Conservation (phyloP, 2,797 vertebrate genomes). For the Thaleichthys pacificus region DNA sequence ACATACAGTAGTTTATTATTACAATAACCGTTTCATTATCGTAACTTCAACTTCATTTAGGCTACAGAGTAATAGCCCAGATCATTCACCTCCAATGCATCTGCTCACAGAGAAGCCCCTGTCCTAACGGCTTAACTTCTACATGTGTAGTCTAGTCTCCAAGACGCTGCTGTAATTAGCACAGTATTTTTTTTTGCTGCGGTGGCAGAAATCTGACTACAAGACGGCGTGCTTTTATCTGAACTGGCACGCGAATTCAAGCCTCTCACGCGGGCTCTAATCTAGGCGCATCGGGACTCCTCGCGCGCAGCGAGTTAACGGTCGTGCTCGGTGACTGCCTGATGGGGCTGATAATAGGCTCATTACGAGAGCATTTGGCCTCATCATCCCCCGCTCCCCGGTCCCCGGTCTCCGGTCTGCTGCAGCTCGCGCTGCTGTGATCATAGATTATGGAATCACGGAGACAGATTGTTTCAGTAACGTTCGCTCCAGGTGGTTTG, state of each 20-base stretch:
- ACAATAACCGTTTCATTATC: no score
- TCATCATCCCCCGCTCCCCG: neutral
- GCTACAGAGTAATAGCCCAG: neutral
- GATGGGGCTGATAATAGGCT: constrained; percentile 24
- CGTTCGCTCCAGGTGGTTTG: neutral
- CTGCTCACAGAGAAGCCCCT: neutral
- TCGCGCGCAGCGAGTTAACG: constrained; percentile 1
- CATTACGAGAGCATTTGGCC: constrained; percentile 7
- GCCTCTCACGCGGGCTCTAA: neutral
- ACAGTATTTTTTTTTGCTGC: neutral
- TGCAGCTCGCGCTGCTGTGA: neutral
- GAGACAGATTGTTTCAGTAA: neutral
- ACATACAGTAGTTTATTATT: no score
- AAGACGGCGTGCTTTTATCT: neutral
- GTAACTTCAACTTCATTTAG: no score
- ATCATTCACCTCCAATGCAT: neutral
- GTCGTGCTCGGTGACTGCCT: neutral
- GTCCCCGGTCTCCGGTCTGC: neutral
- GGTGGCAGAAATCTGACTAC: neutral
- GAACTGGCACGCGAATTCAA: neutral
- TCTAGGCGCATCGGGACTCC: neutral
- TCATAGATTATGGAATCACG: neutral
- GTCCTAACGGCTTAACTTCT: neutral
- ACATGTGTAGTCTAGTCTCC: neutral
- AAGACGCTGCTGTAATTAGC: neutral